Percentiles rank a stretch among this genome's conserved stretches.
Evolutionary conservation across 2,888 invertebrate genomes (phyloP).

Genomic region (Amblyjoppa proteus): DNA sequence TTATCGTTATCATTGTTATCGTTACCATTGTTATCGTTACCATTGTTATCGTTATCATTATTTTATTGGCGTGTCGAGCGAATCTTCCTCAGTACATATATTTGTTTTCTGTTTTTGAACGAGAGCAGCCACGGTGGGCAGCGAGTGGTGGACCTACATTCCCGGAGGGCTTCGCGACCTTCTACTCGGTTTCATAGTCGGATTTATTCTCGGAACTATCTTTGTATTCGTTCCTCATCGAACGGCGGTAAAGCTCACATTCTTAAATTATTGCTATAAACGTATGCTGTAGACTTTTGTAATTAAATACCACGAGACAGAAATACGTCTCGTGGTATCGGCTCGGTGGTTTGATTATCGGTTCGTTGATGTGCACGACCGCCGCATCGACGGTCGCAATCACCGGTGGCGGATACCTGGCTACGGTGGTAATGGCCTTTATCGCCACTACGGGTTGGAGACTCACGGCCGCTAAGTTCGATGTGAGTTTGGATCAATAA

Average conservation of each 20-base stretch:
- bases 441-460: conserved; percentile 80
- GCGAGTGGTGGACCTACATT: conserved; percentile 78
- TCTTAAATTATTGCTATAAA: conserved; percentile 4
- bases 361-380: conserved; percentile 78
- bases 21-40: too few species aligned
- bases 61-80: too few species aligned
- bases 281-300: background rate
- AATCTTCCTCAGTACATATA: background rate
- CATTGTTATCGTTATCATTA: too few species aligned
- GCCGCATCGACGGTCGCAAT: conserved; percentile 74
- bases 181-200: conserved; percentile 87
- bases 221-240: conserved; percentile 88
- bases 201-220: conserved; percentile 87
- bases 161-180: conserved; percentile 85
- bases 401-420: conserved; percentile 88
- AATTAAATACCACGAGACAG: conserved; percentile 66
- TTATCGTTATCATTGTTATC: too few species aligned
- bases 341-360: conserved; percentile 74
- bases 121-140: conserved; percentile 66
- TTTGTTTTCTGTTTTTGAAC: background rate
- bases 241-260: conserved; percentile 80
- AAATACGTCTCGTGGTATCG: conserved; percentile 78
- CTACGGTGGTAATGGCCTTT: conserved; percentile 81
- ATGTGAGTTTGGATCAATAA: conserved; percentile 73
- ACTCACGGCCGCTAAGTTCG: conserved; percentile 73